Evolutionary conservation across 2,113 vertebrate genomes (phyloP).

Genomic region (Bubalus kerabau): DNA sequence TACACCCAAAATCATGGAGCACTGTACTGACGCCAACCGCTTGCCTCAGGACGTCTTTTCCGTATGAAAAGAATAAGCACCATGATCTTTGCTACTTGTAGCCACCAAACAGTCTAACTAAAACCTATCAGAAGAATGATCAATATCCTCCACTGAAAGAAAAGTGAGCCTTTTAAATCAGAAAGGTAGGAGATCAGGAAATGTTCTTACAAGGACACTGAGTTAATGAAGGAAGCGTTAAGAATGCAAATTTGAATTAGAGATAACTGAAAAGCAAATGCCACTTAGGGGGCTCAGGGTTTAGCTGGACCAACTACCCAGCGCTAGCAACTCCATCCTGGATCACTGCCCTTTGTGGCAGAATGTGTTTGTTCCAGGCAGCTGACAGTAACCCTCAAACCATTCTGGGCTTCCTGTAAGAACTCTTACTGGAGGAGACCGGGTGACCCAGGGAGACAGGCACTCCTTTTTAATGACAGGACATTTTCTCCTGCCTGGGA

Average conservation of each 20-base stretch:
- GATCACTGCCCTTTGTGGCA: neutral
- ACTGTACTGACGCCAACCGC: fast-evolving
- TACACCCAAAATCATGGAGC: neutral
- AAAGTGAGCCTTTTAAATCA: neutral
- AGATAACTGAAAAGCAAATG: neutral
- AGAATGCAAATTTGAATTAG: neutral
- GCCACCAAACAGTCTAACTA: neutral
- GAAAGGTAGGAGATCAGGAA: neutral
- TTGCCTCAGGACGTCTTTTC: neutral
- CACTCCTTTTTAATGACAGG: neutral
- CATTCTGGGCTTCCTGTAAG: neutral
- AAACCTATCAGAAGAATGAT: neutral
- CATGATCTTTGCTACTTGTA: neutral
- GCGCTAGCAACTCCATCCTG: neutral
- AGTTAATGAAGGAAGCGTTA: neutral
- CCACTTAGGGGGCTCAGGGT: fast-evolving
- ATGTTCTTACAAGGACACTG: neutral
- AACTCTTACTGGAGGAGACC: neutral
- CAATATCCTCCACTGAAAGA: neutral
- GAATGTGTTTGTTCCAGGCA: neutral
- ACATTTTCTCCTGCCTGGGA: neutral
- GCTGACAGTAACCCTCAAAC: neutral
- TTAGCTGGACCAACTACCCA: neutral
- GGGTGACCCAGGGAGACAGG: neutral
- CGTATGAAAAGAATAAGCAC: neutral